phyloP scores from a whole-genome alignment of 2,888 invertebrate species.

The Pachymerium ferrugineum region DNA sequence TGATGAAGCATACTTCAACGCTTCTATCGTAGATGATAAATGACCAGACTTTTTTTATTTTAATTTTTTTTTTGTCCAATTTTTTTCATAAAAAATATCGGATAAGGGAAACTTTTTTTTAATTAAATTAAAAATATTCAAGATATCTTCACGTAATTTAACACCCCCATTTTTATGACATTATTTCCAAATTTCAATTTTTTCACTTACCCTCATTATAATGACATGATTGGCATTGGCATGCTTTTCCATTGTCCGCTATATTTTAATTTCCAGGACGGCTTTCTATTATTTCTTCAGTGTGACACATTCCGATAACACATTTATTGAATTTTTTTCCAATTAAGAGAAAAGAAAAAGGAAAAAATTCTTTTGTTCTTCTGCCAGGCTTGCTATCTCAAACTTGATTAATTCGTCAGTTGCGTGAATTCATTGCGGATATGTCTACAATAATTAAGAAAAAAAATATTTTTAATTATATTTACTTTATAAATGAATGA shows the following conservation, averaged over 20 bases:
- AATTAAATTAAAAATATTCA: too few relatives aligned
- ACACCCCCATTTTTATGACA: too few relatives aligned
- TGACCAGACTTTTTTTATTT: constrained; percentile 4
- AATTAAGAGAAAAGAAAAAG: too few relatives aligned
- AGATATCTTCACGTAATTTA: too few relatives aligned
- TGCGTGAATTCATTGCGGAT: constrained; percentile 6
- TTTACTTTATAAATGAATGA: too few relatives aligned
- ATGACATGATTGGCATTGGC: constrained; percentile 5
- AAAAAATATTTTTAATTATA: too few relatives aligned
- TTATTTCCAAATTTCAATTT: background rate
- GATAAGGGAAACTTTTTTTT: background rate
- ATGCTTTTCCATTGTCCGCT: background rate
- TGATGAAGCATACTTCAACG: constrained; percentile 24
- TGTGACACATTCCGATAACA: constrained; percentile 12
- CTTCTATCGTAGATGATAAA: constrained; percentile 17
- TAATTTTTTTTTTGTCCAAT: background rate
- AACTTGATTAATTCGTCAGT: constrained; percentile 10
- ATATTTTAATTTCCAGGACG: background rate
- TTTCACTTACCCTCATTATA: too few relatives aligned
- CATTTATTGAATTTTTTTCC: background rate
- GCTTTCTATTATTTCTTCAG: background rate
- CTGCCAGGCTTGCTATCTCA: background rate
- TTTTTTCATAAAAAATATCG: background rate
- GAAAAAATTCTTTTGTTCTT: constrained; percentile 5
- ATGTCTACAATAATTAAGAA: too few relatives aligned